Evolutionary conservation across 2,888 invertebrate species (phyloP).

Genomic region (Branchellion lobata): DNA sequence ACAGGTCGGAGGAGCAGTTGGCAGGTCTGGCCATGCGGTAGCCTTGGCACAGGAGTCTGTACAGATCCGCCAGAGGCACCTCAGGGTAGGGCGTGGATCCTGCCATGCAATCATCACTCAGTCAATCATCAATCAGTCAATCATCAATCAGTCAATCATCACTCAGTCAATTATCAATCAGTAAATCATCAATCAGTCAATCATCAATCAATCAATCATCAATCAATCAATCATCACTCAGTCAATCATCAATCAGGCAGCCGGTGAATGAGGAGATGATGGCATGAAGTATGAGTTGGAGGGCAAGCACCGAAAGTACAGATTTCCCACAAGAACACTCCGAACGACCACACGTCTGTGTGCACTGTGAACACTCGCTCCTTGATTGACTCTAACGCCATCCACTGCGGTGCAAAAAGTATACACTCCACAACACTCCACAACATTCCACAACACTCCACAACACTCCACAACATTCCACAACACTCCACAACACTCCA

Average conservation of each 20-base stretch:
- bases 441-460: too few species aligned
- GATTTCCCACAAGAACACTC: conserved; percentile 82
- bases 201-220: too few species aligned
- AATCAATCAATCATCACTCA: too few species aligned
- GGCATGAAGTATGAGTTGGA: not conserved
- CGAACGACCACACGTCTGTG: conserved; percentile 84
- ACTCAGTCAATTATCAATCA: not conserved
- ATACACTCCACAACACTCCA: not conserved
- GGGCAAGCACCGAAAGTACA: conserved; percentile 77
- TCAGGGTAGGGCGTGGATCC: conserved; percentile 60
- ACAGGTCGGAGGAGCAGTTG: conserved; percentile 60
- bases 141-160: too few species aligned
- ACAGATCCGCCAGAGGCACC: conserved; percentile 58
- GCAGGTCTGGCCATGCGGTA: conserved; percentile 60
- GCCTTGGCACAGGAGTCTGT: conserved; percentile 57
- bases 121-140: too few species aligned
- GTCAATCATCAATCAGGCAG: too few species aligned
- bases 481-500: too few species aligned
- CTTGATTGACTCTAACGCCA: conserved; percentile 60
- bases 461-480: too few species aligned
- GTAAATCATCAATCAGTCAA: not conserved
- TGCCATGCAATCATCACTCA: too few species aligned
- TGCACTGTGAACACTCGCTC: conserved; percentile 78
- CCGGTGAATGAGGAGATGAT: too few species aligned
- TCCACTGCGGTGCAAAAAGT: conserved; percentile 53